These are phyloP conservation scores for Fundulus diaphanus DNA, from an alignment of 2,797 vertebrate species.

Conservation along the genomic window DNA sequence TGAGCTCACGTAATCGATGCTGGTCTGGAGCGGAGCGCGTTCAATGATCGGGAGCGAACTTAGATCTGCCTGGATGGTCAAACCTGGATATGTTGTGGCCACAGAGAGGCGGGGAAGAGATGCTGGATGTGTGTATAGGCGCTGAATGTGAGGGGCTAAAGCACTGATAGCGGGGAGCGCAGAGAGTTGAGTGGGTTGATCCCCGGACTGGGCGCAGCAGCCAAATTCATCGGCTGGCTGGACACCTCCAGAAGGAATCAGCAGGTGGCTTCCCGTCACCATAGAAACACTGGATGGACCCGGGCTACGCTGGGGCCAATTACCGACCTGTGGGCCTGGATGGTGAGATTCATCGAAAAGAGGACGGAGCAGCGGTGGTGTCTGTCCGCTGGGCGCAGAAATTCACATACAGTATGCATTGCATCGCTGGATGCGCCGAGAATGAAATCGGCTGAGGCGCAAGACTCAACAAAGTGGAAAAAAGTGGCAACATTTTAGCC, in stretches of 20 bases:
- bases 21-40: constrained; percentile 47
- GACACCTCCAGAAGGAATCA: constrained; percentile 65
- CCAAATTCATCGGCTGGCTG: constrained; percentile 68
- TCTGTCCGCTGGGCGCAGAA: constrained; percentile 41
- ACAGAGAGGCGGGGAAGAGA: constrained; percentile 29
- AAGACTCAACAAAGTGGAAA: constrained; percentile 28
- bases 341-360: constrained; percentile 69
- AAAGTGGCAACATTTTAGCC: constrained; percentile 21
- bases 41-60: constrained; percentile 52
- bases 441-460: constrained; percentile 37
- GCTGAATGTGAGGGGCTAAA: constrained; percentile 34
- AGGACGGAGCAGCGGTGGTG: constrained; percentile 45
- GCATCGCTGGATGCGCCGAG: constrained; percentile 39
- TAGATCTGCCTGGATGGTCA: constrained; percentile 53
- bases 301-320: constrained; percentile 59
- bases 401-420: constrained; percentile 50
- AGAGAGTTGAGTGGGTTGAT: constrained; percentile 59
- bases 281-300: constrained; percentile 67
- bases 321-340: constrained; percentile 62
- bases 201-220: constrained; percentile 48
- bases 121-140: constrained; percentile 12
- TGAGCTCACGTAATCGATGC: constrained; percentile 45
- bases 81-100: constrained; percentile 30
- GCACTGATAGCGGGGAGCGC: constrained; percentile 22
- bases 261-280: constrained; percentile 66